Base-by-base conservation (phyloP, 1,140 invertebrate species). In the Drosophila sucinea region DNA sequence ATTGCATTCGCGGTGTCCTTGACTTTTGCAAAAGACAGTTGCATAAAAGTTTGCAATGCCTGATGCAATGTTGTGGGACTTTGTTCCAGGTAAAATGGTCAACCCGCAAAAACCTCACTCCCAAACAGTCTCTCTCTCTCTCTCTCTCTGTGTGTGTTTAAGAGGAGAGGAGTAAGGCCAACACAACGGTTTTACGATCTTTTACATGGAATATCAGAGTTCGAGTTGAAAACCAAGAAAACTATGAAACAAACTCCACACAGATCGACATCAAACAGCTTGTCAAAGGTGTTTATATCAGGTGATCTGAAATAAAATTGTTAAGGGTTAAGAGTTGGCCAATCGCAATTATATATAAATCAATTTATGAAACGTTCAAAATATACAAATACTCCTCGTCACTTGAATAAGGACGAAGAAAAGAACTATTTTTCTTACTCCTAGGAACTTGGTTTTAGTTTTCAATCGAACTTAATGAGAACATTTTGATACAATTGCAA, bases 41-140 rank as follows among this genome's bases (percentile, higher is more conserved):
- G 44, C 44, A 51, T 51, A 51, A 51, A 51, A 51, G 44, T 51
- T 51, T 51, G 44, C 44, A 51, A 51, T 51, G 44, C 44, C 44
- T 51, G 44, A 51, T 51, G 44, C 23, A 51, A 51, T 51, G 44
- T 51, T 51, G 44, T 51, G 23, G 44, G 44, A 51, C 44, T 51
- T 51, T 51, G 44, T 51, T 27, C 25, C 44, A 51, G 44, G 44
- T 51, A 51, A 51, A 51, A 51, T 27, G 44, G 23, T 7, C 44
- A 51, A 27, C 44, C 44, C 44, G 25, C 44, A 51, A 51, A 51
- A 51, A 51, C 44, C 44, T 51, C 44, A 51, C 44, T 23, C 17
- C 23, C 44, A 25, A 7, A 47, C 17, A 7, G 17, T 6, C 17
- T 23, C 5, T 23, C 1, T 7, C 41, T 7, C 44, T 23, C 17